Base-by-base conservation (phyloP, 37 sponge, comb jelly and placozoan genomes). In the Dysidea cf. avara region DNA sequence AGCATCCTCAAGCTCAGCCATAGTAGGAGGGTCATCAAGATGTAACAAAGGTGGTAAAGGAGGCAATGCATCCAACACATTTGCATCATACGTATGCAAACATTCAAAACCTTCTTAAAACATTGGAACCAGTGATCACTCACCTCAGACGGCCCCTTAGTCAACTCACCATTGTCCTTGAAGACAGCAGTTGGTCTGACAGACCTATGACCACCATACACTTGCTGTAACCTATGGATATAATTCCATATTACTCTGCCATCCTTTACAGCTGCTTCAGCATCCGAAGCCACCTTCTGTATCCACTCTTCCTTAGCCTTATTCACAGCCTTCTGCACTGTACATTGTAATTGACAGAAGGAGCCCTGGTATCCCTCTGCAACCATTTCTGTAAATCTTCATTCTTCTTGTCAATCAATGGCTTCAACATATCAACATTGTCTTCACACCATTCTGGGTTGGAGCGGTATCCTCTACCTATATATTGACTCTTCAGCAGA, bases 311-410 rank as follows among this genome's bases (percentile, higher is more conserved):
- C n/a, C n/a, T n/a, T 78, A 9, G 79, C 67, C 1, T 20, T 30
- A 52, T 69, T 61, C 21, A 79, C 80, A 51, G 70, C 80, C 39
- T 58, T 61, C 55, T 80, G 70, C 13, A 80, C 81, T 4, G 38
- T 36, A 61, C 81, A 63, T 43, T 80, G 81, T n/a, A 33, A 37
- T 2, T 48, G 48, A 24, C 72, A 62, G 54, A 80, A 80, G 31
- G 24, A 17, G 25, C 53, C 40, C 1, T 61, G 46, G 54, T 55
- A 34, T 64, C 33, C 21, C n/a, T 49, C 38, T 76, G 64, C 30
- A 78, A 22, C 21, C 36, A 9, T 37, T 52, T 80, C 13, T 11
- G 18, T 1, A 60, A 62, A 29, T 65, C 72, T 21, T 38, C 46
- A 35, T 71, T 61, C 66, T 80, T 80, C 28, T 53, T 39, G 16